These are phyloP conservation scores for Ormyrus thymus DNA, from an alignment of 2,888 invertebrate genomes.

Conservation along the genomic window DNA sequence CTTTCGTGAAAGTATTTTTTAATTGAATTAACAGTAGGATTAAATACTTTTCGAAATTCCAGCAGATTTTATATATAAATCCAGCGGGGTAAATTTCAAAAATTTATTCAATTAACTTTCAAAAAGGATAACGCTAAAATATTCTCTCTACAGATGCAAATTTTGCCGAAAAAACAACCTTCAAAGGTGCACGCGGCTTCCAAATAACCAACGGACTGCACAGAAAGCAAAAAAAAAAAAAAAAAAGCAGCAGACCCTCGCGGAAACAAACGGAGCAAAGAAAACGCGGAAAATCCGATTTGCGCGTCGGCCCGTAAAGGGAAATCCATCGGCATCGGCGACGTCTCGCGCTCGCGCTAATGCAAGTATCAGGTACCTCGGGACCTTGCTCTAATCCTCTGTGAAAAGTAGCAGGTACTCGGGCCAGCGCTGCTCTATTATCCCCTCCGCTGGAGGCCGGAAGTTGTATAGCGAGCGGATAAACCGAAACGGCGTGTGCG, in stretches of 20 bases:
- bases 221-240: too few species aligned
- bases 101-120: too few species aligned
- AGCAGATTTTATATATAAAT: too few species aligned
- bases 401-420: slow-evolving; percentile 36
- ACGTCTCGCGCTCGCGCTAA: slow-evolving; percentile 15
- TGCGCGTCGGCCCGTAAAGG: neutral
- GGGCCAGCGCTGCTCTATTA: slow-evolving; percentile 19
- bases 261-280: neutral
- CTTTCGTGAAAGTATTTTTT: too few species aligned
- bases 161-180: too few species aligned
- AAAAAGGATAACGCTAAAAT: too few species aligned
- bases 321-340: slow-evolving; percentile 15
- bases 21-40: too few species aligned
- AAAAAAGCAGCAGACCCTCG: neutral
- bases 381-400: slow-evolving; percentile 17
- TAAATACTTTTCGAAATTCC: too few species aligned
- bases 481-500: slow-evolving; percentile 35
- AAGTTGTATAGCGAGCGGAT: slow-evolving; percentile 29
- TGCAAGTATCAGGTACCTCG: slow-evolving; percentile 17
- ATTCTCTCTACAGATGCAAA: too few species aligned
- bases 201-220: too few species aligned
- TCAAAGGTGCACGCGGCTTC: too few species aligned
- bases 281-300: slow-evolving; percentile 10
- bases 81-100: too few species aligned
- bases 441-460: slow-evolving; percentile 20